Conservation (phyloP, 1,140 invertebrate species). For the Vanessa atalanta region DNA sequence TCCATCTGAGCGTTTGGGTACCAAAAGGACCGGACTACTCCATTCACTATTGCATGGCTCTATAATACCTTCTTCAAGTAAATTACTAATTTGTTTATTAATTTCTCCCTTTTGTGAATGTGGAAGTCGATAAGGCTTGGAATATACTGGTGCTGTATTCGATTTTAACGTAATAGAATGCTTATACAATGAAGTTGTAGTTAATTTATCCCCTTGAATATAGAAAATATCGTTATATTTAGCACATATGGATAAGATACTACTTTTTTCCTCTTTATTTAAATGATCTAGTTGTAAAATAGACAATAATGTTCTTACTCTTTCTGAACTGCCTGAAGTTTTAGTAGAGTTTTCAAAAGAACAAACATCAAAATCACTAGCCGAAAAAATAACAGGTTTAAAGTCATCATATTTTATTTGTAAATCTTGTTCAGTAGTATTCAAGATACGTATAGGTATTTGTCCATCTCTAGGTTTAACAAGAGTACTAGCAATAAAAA, state of each 20-base stretch:
- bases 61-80: too few relatives aligned
- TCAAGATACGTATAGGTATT: too few relatives aligned
- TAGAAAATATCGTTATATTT: constrained; percentile 4
- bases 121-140: constrained; percentile 3
- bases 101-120: not conserved
- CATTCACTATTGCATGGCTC: too few relatives aligned
- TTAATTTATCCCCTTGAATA: constrained; percentile 2
- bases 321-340: not conserved
- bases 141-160: constrained; percentile 1
- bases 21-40: too few relatives aligned
- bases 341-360: constrained; percentile 1
- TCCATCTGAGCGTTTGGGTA: too few relatives aligned
- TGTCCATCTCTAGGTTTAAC: too few relatives aligned
- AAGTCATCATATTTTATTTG: constrained; percentile 2
- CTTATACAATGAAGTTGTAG: constrained; percentile 4
- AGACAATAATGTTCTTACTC: constrained; percentile 2
- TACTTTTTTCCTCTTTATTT: constrained; percentile 4
- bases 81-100: too few relatives aligned
- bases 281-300: constrained; percentile 1
- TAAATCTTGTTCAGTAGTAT: not conserved
- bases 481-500: too few relatives aligned
- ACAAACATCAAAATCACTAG: constrained; percentile 1
- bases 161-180: constrained; percentile 1
- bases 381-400: constrained; percentile 1
- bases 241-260: constrained; percentile 5